Base-by-base conservation (phyloP, 2,797 vertebrate genomes). In the Clangula hyemalis region DNA sequence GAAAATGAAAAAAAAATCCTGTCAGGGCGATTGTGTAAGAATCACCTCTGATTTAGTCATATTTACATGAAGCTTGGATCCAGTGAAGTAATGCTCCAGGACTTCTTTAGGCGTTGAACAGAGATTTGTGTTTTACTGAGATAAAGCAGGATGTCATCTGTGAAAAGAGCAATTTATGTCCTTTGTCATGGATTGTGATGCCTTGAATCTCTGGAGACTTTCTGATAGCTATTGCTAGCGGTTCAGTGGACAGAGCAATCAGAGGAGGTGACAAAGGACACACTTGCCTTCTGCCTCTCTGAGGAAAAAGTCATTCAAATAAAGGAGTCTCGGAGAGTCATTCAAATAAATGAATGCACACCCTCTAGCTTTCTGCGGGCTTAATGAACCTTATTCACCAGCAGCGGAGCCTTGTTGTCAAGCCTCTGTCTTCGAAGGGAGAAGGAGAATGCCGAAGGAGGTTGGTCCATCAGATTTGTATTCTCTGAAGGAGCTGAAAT, bases 261-360 rank as follows among this genome's bases (percentile, higher is more conserved):
- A 95, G 88, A 95, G 89, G 86, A 95, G 95, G 96, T 95, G 96
- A 96, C 96, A 96, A 95, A 96, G 93, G 96, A 96, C 96, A 94
- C 89, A 94, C 90, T 96, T 87, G 93, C 93, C 81, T 96, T 92
- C 94, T 95, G 95, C 86, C 75, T 96, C 92, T 97, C 94, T 86
- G 62, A 93, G 85, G 95, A 93, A 92, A 92, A 95, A 95, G 90
- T 90, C 75, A 92, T 96, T 95, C 94, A 96, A 92, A 95, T 94
- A 95, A 96, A 96, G 95, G 73, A 93, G 94, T 92, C 92, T 89
- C 70, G 0, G 8, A 93, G 83, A 97, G 95, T 94, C 90, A 77
- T 95, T 97, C 94, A 96, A 96, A 95, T 87, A 96, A 96, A 96
- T 95, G 92, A 95, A 94, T 95, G 96, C 93, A 95, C 94, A 96